Percentiles rank a stretch among this genome's conserved stretches.
Conservation (phyloP, 2,797 vertebrate genomes). For the Scolopax rusticola region DNA sequence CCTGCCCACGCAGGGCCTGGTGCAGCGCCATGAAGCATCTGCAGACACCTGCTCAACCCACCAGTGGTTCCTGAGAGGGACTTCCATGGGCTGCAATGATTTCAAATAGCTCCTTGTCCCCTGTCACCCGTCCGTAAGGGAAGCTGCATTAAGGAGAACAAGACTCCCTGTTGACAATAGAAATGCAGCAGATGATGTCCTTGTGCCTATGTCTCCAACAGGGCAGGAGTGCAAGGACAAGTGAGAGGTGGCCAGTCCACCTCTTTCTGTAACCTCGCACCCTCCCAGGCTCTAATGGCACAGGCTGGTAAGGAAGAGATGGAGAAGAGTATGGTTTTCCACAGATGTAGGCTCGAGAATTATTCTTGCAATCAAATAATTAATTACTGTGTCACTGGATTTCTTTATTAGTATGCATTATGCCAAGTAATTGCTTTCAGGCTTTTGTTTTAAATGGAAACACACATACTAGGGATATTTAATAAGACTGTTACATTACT, state of each 20-base stretch:
- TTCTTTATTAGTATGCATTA: neutral
- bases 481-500: neutral
- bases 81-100: neutral
- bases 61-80: neutral
- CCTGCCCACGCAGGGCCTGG: neutral
- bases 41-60: neutral
- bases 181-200: neutral
- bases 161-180: neutral
- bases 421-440: neutral
- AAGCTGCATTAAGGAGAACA: neutral
- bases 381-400: neutral
- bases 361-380: neutral
- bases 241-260: neutral
- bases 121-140: neutral
- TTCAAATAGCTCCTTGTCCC: neutral
- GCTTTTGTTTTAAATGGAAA: neutral
- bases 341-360: neutral
- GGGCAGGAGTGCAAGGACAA: neutral
- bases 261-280: neutral
- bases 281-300: neutral
- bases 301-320: neutral
- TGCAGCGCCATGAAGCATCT: rapidly evolving
- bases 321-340: neutral
- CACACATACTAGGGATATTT: neutral
- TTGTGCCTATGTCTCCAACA: neutral